phyloP scores from a whole-genome alignment of 1,140 invertebrate genomes.

The Drosophila biarmipes region DNA sequence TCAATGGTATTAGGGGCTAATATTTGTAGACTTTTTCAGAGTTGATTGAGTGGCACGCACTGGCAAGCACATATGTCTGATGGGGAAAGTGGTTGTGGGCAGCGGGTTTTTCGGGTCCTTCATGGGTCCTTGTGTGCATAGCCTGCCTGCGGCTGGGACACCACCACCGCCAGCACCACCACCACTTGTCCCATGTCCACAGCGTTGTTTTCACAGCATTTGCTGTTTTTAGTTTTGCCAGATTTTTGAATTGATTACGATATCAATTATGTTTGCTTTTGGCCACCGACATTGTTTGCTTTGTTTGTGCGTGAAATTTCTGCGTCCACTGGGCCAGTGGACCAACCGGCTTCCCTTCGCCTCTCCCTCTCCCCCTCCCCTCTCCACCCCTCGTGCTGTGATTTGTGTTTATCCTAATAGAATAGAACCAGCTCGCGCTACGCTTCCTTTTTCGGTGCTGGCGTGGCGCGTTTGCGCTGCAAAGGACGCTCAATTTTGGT shows the following conservation, averaged over 20 bases:
- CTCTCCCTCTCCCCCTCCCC: background rate
- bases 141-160: slow-evolving; percentile 67
- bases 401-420: slow-evolving; percentile 72
- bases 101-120: background rate
- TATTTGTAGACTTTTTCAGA: slow-evolving; percentile 83
- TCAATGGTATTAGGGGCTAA: slow-evolving; percentile 84
- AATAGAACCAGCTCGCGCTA: slow-evolving; percentile 40
- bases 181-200: slow-evolving; percentile 53
- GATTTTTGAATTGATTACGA: slow-evolving; percentile 83
- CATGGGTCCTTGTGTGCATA: slow-evolving; percentile 40
- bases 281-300: slow-evolving; percentile 74
- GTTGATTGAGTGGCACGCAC: slow-evolving; percentile 82
- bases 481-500: slow-evolving; percentile 61
- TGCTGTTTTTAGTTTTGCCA: slow-evolving; percentile 77
- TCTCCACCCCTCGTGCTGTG: slow-evolving; percentile 30
- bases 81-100: slow-evolving; percentile 38
- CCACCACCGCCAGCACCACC: slow-evolving; percentile 38
- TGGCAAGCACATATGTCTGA: slow-evolving; percentile 64
- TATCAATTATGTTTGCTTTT: slow-evolving; percentile 82
- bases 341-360: background rate
- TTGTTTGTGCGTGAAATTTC: slow-evolving; percentile 72
- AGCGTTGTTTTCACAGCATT: slow-evolving; percentile 73
- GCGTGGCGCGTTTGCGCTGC: slow-evolving; percentile 14
- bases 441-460: slow-evolving; percentile 26
- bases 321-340: slow-evolving; percentile 15